phyloP scores from a whole-genome alignment of 2,113 vertebrate species.

The Cyanistes caeruleus region DNA sequence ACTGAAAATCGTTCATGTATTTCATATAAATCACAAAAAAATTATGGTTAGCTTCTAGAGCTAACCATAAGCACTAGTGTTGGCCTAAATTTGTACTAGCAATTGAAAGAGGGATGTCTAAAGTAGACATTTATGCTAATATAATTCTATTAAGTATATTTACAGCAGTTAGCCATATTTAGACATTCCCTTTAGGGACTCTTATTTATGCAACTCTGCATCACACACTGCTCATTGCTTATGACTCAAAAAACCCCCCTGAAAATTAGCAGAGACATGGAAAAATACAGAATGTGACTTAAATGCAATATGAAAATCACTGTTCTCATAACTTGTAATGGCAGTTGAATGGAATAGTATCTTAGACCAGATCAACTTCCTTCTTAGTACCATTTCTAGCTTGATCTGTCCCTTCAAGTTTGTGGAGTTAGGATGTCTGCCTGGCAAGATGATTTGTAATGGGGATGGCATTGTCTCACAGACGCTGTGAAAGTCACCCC shows the following conservation, averaged over 20 bases:
- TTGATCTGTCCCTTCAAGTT: not conserved
- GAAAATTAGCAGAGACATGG: not conserved
- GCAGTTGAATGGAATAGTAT: not conserved
- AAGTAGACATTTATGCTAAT: not conserved
- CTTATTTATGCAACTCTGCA: not conserved
- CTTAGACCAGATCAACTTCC: not conserved
- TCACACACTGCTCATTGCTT: not conserved
- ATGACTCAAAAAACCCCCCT: not conserved
- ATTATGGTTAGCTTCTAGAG: not conserved
- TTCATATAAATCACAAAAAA: not conserved
- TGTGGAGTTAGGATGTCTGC: not conserved
- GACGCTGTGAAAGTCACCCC: slow-evolving; percentile 52
- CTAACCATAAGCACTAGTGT: not conserved
- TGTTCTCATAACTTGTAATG: not conserved
- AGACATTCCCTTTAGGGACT: not conserved
- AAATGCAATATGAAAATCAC: not conserved
- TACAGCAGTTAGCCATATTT: not conserved
- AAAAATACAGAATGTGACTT: not conserved
- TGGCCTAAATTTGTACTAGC: not conserved
- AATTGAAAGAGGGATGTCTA: not conserved
- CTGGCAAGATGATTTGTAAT: slow-evolving; percentile 48
- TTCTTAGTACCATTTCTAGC: not conserved
- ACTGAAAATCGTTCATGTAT: not conserved
- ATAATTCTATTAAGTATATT: not conserved
- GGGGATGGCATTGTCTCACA: slow-evolving; percentile 22